phyloP scores from a whole-genome alignment of 2,797 vertebrate species.

The Alca torda region DNA sequence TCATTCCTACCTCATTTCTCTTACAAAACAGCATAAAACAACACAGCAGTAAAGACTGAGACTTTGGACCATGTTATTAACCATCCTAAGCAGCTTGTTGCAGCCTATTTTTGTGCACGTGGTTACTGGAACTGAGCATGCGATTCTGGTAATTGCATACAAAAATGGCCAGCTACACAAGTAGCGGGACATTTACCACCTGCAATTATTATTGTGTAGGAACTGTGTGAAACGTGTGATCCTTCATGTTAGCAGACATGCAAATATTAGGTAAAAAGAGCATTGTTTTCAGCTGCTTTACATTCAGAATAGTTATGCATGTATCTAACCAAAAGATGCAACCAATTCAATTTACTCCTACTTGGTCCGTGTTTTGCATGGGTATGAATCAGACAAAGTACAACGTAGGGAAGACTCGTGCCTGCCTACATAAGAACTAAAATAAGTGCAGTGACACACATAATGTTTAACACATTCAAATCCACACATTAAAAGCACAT shows the following conservation, averaged over 20 bases:
- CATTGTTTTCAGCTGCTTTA: background rate
- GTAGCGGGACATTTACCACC: background rate
- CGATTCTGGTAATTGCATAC: conserved; percentile 4
- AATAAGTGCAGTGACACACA: background rate
- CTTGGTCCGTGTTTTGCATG: background rate
- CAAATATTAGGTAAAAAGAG: background rate
- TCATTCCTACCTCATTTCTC: background rate
- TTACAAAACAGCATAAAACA: background rate
- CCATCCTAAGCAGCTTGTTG: background rate
- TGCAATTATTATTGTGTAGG: background rate
- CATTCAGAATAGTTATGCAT: background rate
- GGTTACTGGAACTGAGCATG: background rate
- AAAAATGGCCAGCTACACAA: background rate
- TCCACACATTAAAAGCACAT: background rate
- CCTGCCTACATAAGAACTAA: background rate
- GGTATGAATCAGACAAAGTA: background rate
- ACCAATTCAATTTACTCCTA: background rate
- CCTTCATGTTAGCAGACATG: background rate
- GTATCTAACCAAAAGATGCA: background rate
- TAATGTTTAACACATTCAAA: conserved; percentile 9
- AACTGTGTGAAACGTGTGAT: background rate
- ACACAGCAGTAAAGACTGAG: background rate
- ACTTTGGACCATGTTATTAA: background rate
- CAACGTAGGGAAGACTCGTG: background rate
- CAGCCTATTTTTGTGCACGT: background rate